Evolutionary conservation across 1,140 invertebrate genomes (phyloP).

Genomic region (Temnothorax nylanderi): DNA sequence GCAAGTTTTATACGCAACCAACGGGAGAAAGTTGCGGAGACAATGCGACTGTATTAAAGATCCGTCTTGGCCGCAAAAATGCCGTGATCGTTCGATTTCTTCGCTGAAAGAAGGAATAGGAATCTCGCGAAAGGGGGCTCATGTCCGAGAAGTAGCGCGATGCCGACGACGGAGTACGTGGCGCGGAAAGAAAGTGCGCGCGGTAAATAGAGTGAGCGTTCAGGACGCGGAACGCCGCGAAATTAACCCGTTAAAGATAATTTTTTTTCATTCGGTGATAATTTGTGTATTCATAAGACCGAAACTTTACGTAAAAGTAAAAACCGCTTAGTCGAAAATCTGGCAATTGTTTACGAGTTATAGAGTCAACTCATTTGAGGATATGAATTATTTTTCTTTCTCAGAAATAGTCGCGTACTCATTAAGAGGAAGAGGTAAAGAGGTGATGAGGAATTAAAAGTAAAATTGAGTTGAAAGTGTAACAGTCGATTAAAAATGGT

Average conservation of each 20-base stretch:
- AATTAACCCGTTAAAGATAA: constrained; percentile 23
- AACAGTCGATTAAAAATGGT: not conserved
- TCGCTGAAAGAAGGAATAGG: not conserved
- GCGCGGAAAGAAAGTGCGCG: constrained; percentile 56
- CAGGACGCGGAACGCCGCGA: constrained; percentile 28
- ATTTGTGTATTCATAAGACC: not conserved
- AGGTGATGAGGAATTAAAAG: not conserved
- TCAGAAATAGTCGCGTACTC: not conserved
- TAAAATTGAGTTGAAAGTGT: not conserved
- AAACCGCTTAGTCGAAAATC: not conserved
- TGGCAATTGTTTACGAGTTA: not conserved
- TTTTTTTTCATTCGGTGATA: not conserved
- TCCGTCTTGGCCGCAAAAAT: not conserved
- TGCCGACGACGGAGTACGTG: constrained; percentile 34
- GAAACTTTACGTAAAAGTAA: not conserved
- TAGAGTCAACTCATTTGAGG: not conserved
- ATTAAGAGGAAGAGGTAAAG: not conserved
- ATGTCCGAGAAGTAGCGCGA: constrained; percentile 23
- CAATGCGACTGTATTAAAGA: not conserved
- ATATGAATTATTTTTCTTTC: not conserved
- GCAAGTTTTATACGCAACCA: constrained; percentile 30
- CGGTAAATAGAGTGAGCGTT: constrained; percentile 45
- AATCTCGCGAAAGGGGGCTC: not conserved
- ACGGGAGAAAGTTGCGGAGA: constrained; percentile 24
- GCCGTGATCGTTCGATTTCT: not conserved